A percentile compares a stretch with the other conserved stretches of the same genome.
Evolutionary conservation across 2,113 vertebrate species (phyloP).

Genomic region (Proterorhinus semilunaris): DNA sequence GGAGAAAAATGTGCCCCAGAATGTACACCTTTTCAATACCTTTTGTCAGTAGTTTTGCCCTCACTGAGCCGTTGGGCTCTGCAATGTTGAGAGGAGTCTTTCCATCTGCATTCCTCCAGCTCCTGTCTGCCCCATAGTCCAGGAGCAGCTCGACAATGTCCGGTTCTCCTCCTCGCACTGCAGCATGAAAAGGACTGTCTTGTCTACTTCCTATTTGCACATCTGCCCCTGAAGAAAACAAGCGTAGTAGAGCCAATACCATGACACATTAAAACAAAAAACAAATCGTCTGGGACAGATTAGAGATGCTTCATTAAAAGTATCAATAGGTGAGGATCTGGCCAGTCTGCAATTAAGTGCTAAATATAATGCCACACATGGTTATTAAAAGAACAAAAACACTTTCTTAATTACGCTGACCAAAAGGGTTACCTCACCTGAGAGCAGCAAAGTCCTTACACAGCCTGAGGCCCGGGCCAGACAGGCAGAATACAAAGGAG

Average conservation of each 20-base stretch:
- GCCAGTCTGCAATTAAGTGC: background rate
- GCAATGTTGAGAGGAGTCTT: slow-evolving; percentile 84
- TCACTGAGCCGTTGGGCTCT: slow-evolving; percentile 70
- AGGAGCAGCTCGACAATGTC: slow-evolving; percentile 78
- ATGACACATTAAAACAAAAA: background rate
- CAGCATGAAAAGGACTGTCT: slow-evolving; percentile 86
- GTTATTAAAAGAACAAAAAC: background rate
- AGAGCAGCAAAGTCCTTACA: slow-evolving; percentile 83
- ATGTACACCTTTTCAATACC: slow-evolving; percentile 35
- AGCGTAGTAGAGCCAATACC: too few species aligned
- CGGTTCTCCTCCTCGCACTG: slow-evolving; percentile 70
- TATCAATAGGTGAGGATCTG: background rate
- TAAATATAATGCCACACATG: background rate
- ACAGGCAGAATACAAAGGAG: slow-evolving; percentile 85
- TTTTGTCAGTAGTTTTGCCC: slow-evolving; percentile 67
- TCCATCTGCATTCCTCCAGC: slow-evolving; percentile 79
- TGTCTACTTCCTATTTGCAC: slow-evolving; percentile 74
- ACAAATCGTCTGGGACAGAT: too few species aligned
- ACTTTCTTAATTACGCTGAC: background rate
- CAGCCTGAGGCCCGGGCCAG: slow-evolving; percentile 76
- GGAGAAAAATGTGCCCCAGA: background rate
- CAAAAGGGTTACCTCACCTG: slow-evolving; percentile 69
- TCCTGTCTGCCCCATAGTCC: slow-evolving; percentile 85
- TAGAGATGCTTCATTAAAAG: background rate
- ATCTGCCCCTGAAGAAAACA: slow-evolving; percentile 76